Evolutionary conservation across 1,140 invertebrate species (phyloP).

Genomic region (Ctenoplectra terminalis): DNA sequence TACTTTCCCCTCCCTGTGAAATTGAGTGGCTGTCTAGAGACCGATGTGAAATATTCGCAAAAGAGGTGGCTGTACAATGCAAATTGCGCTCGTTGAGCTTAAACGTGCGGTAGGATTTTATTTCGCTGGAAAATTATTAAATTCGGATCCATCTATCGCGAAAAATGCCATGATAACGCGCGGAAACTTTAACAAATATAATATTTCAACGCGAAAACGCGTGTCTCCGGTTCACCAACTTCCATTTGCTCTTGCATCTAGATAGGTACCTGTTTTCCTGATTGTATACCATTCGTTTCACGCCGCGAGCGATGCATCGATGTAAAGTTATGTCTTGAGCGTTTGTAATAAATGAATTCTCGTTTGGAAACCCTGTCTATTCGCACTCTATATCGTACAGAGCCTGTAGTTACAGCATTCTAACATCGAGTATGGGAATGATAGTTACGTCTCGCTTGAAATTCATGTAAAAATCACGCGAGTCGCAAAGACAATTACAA

Average conservation of each 20-base stretch:
- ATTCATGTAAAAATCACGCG: not conserved
- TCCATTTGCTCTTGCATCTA: too few species aligned
- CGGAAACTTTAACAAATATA: conserved; percentile 30
- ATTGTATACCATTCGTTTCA: not conserved
- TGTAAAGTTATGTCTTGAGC: not conserved
- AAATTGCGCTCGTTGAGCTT: not conserved
- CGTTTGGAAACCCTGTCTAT: not conserved
- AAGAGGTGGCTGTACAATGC: not conserved
- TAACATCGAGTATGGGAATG: not conserved
- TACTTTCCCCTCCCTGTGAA: not conserved
- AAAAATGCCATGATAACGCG: conserved; percentile 20
- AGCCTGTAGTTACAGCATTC: not conserved
- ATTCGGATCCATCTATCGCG: conserved; percentile 21
- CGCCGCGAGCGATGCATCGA: not conserved
- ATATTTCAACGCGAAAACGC: conserved; percentile 16
- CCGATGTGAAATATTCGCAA: not conserved
- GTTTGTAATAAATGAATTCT: conserved; percentile 11
- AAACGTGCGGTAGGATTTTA: conserved; percentile 14
- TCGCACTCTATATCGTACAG: not conserved
- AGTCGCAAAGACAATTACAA: not conserved
- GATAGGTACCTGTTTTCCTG: not conserved
- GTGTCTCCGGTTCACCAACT: not conserved
- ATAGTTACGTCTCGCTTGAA: too few species aligned
- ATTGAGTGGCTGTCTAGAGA: not conserved
- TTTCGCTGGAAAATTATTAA: conserved; percentile 15